Evolutionary conservation across 2,113 vertebrate species (phyloP), one percentile per base, ranked within the genome.

Genomic region (Solea solea): DNA sequence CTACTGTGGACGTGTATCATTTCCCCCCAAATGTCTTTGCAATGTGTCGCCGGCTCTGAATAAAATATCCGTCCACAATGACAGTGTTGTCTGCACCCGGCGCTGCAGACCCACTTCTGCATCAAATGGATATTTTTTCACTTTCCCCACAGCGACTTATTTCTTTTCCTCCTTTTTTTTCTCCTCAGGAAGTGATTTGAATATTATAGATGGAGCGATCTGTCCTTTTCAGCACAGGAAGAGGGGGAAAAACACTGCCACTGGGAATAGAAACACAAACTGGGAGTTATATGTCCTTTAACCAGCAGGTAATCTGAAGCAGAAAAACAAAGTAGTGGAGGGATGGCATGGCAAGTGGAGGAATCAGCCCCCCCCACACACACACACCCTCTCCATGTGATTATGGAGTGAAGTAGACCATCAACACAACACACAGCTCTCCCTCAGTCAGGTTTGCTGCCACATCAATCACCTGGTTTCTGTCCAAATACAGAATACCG

Each of bases 371-470:
- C 83, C 63, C 49, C 46, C 51, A 39, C 67, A 58, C 51, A 42
- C 58, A 71, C 60, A 64, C 74, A 74, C 74, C 34, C 52, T 68
- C 49, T 55, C 70, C 76, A 90, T 81, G 84, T 93, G 90, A 93
- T 93, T 93, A 91, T 80, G 78, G 85, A 82, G 89, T 93, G 90
- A 94, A 94, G 76, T 60, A 75, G 91, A 94, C 93, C 92, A 93
- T 93, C 92, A 93, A 91, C 87, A 61, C 85, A 66, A 76, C 78
- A 68, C 54, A 49, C 78, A 80, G 70, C 80, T 4, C 76, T 84
- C 78, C 69, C 71, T 81, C 81, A 76, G 80, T 92, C 83, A 82
- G 83, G 73, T 88, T 75, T 81, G 69, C 48, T 76, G 82, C 84
- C 84, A 81, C 88, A 92, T 92, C 88, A 91, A 90, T 91, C 89